Conservation (phyloP, 2,113 vertebrate genomes). For the Takifugu bimaculatus region DNA sequence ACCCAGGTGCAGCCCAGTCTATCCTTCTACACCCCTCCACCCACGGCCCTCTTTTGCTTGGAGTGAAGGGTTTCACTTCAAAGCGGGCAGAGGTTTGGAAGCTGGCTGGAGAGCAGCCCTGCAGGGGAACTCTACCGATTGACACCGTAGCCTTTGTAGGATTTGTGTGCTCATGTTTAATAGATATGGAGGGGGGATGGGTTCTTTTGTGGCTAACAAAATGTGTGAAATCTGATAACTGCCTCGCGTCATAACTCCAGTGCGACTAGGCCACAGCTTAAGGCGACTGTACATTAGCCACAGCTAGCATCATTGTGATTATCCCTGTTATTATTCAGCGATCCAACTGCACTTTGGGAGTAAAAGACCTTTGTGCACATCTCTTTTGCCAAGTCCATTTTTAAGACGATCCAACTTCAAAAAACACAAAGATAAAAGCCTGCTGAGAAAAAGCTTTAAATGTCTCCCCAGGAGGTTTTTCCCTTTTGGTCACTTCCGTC, state of each 20-base stretch:
- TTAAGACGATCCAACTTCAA: constrained; percentile 5
- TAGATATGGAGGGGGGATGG: not conserved
- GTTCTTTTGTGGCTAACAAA: not conserved
- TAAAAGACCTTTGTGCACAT: not conserved
- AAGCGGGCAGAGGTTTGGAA: not conserved
- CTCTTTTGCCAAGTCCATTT: not conserved
- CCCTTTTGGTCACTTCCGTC: constrained; percentile 14
- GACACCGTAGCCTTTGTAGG: not conserved
- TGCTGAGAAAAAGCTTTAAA: constrained; percentile 5
- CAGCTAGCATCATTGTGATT: not conserved
- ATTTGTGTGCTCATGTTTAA: not conserved
- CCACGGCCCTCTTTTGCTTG: not conserved
- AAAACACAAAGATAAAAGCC: constrained; percentile 7
- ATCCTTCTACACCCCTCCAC: not conserved
- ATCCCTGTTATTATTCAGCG: too few species aligned
- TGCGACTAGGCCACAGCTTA: not conserved
- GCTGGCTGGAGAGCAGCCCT: not conserved
- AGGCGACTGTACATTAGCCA: not conserved
- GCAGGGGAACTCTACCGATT: not conserved
- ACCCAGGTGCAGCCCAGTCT: too few species aligned
- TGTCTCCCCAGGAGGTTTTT: not conserved
- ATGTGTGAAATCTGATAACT: not conserved
- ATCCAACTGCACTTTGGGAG: too few species aligned
- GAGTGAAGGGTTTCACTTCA: constrained; percentile 11
- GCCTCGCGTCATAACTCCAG: not conserved